Conservation (phyloP, 2,888 invertebrate genomes). For the Tryphoninae sp. region DNA sequence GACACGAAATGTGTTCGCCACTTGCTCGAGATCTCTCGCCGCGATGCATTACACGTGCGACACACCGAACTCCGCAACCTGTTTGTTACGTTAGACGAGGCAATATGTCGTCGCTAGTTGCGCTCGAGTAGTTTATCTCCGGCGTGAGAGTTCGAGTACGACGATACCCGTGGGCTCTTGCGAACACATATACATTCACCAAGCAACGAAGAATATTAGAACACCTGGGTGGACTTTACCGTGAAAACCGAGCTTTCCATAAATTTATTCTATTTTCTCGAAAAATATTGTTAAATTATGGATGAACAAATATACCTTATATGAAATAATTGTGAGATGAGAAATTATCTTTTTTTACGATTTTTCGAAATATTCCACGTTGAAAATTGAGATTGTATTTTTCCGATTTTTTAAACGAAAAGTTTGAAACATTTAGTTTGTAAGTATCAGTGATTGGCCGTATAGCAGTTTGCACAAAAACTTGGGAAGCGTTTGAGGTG, state of each 20-base stretch:
- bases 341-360: too few relatives aligned
- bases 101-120: slow-evolving; percentile 70
- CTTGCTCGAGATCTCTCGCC: slow-evolving; percentile 44
- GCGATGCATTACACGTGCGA: slow-evolving; percentile 66
- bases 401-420: not conserved
- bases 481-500: not conserved
- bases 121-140: slow-evolving; percentile 25
- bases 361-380: too few relatives aligned
- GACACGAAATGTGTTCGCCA: slow-evolving; percentile 9
- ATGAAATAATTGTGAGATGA: too few relatives aligned
- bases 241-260: not conserved
- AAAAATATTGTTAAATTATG: too few relatives aligned
- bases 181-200: not conserved
- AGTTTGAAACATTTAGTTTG: not conserved
- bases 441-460: too few relatives aligned
- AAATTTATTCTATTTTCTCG: not conserved
- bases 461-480: not conserved
- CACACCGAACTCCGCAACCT: slow-evolving; percentile 67
- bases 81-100: slow-evolving; percentile 75
- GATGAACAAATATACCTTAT: too few relatives aligned
- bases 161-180: not conserved
- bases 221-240: not conserved
- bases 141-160: not conserved
- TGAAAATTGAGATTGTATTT: too few relatives aligned
- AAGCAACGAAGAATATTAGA: not conserved